Evolutionary conservation across 1,140 invertebrate genomes (phyloP).

Genomic region (Thrips palmi): DNA sequence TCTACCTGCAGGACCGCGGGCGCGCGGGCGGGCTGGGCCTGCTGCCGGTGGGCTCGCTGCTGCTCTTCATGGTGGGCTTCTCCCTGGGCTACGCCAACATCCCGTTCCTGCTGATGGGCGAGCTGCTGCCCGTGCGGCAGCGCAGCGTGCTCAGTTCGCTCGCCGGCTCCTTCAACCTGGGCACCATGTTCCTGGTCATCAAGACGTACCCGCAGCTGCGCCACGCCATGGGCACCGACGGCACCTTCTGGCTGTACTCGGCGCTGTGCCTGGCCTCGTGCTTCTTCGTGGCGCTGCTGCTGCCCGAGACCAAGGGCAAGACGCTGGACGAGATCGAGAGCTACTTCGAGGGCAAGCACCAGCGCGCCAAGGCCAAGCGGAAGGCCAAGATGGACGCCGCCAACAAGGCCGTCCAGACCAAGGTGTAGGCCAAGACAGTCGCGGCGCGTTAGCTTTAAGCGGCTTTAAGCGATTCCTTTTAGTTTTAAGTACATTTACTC

Average conservation of each 20-base stretch:
- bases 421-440: too few relatives aligned
- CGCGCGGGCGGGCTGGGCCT: conserved; percentile 18
- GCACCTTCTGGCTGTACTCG: conserved; percentile 31
- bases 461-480: too few relatives aligned
- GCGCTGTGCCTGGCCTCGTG: conserved; percentile 23
- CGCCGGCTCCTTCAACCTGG: conserved; percentile 24
- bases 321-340: conserved; percentile 30
- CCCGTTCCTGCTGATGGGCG: conserved; percentile 30
- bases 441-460: too few relatives aligned
- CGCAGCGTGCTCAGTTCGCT: conserved; percentile 24
- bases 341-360: conserved; percentile 17
- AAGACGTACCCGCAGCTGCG: conserved; percentile 25
- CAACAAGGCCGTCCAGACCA: too few relatives aligned
- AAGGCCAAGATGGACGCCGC: too few relatives aligned
- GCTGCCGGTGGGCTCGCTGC: conserved; percentile 26
- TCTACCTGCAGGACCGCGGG: conserved; percentile 24
- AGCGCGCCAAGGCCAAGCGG: too few relatives aligned
- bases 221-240: conserved; percentile 19
- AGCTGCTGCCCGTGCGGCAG: conserved; percentile 26
- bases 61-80: conserved; percentile 29
- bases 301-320: conserved; percentile 37
- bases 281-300: conserved; percentile 25
- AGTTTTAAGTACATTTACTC: too few relatives aligned
- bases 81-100: conserved; percentile 30
- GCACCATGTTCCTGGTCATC: conserved; percentile 28